These are phyloP conservation scores for Sycophila texana DNA, from an alignment of 2,888 invertebrate genomes.

Conservation along the genomic window DNA sequence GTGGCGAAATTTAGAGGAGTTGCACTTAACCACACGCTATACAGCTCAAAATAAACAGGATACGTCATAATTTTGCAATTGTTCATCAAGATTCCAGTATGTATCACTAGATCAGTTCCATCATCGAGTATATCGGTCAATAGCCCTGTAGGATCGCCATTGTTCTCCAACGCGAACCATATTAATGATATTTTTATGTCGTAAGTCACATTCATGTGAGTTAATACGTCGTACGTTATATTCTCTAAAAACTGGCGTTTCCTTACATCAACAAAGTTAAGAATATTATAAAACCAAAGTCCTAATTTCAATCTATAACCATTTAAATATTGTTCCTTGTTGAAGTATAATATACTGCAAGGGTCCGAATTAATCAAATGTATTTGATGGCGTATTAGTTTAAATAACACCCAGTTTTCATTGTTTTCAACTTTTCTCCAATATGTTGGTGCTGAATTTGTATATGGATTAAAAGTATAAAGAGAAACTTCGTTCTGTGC, in stretches of 20 bases:
- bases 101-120: background rate
- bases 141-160: background rate
- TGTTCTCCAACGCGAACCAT: too few species aligned
- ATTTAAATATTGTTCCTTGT: constrained; percentile 3
- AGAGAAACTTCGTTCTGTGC: background rate
- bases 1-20: too few species aligned
- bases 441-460: background rate
- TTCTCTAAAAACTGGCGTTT: too few species aligned
- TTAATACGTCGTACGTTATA: background rate
- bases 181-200: background rate
- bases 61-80: background rate
- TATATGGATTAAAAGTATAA: constrained; percentile 16
- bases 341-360: background rate
- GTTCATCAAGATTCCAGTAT: background rate
- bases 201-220: background rate
- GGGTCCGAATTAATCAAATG: background rate
- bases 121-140: background rate
- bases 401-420: too few species aligned
- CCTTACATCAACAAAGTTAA: too few species aligned
- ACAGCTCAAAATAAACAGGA: background rate
- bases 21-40: too few species aligned
- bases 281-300: background rate
- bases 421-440: background rate
- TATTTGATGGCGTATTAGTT: background rate
- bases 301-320: background rate